Conservation (phyloP, 2,888 invertebrate genomes). For the Orthosia gracilis region DNA sequence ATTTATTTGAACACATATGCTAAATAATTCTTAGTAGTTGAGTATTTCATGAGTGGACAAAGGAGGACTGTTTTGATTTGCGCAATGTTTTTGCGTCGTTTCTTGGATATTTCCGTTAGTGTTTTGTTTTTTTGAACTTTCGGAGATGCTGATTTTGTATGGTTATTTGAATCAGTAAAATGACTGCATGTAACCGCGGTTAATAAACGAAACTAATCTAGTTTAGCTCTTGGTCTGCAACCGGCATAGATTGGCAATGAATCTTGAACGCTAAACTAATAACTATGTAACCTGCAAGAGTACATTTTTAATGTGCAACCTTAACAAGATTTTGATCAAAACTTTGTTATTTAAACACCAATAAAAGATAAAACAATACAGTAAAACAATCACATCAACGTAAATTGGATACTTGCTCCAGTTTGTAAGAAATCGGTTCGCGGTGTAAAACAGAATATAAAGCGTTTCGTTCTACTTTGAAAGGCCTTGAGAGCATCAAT, state of each 20-base stretch:
- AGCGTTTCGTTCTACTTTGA: slow-evolving; percentile 19
- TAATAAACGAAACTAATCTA: no score
- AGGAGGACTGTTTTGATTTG: slow-evolving; percentile 27
- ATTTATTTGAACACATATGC: slow-evolving; percentile 67
- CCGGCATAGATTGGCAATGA: no score
- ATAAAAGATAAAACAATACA: slow-evolving; percentile 4
- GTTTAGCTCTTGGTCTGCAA: no score
- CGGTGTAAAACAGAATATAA: slow-evolving; percentile 32
- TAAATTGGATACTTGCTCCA: slow-evolving; percentile 14
- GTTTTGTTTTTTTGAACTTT: slow-evolving; percentile 23
- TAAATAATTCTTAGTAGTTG: slow-evolving; percentile 51
- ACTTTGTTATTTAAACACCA: neutral
- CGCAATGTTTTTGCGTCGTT: slow-evolving; percentile 11
- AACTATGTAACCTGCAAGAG: no score
- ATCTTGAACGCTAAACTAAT: no score
- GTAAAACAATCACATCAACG: neutral
- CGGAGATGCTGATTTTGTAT: neutral
- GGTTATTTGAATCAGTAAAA: neutral
- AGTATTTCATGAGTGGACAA: slow-evolving; percentile 45
- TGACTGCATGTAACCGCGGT: no score
- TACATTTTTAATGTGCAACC: no score
- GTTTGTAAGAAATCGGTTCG: slow-evolving; percentile 26
- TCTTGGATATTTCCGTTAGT: slow-evolving; percentile 29
- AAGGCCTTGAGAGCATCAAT: slow-evolving; percentile 19
- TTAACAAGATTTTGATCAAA: neutral